phyloP scores from a whole-genome alignment of 2,888 invertebrate species.

The Chrysolina americana region DNA sequence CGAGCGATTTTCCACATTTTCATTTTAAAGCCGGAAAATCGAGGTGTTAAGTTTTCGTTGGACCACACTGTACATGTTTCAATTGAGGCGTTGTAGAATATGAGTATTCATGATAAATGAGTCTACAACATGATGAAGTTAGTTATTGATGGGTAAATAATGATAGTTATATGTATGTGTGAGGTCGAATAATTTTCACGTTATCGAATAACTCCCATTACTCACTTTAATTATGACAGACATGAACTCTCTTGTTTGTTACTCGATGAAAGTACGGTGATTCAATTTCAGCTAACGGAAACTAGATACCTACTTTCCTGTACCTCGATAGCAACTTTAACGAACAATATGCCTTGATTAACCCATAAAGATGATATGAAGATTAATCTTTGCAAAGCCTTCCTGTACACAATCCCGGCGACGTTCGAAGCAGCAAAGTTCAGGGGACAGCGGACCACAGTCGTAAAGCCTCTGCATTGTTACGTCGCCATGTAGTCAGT shows the following conservation, averaged over 20 bases:
- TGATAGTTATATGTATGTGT: no score
- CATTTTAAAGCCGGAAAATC: no score
- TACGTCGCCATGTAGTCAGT: conserved; percentile 1
- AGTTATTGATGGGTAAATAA: no score
- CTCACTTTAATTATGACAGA: no score
- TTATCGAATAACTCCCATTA: no score
- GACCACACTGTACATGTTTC: no score
- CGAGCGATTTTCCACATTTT: no score
- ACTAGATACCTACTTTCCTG: background rate
- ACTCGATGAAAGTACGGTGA: background rate
- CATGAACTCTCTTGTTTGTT: background rate
- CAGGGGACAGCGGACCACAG: background rate
- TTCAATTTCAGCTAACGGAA: background rate
- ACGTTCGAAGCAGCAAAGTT: background rate
- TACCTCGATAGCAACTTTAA: background rate
- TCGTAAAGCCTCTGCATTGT: conserved; percentile 7
- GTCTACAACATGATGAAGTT: no score
- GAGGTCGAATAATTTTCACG: no score
- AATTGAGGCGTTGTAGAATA: no score
- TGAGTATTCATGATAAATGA: no score
- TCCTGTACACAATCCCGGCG: background rate
- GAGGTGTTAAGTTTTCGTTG: no score
- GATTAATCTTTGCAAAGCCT: background rate
- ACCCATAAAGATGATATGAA: background rate
- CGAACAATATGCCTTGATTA: conserved; percentile 4